Conservation (phyloP, 2,797 vertebrate genomes). For the Enteromius unitaeniatus region DNA sequence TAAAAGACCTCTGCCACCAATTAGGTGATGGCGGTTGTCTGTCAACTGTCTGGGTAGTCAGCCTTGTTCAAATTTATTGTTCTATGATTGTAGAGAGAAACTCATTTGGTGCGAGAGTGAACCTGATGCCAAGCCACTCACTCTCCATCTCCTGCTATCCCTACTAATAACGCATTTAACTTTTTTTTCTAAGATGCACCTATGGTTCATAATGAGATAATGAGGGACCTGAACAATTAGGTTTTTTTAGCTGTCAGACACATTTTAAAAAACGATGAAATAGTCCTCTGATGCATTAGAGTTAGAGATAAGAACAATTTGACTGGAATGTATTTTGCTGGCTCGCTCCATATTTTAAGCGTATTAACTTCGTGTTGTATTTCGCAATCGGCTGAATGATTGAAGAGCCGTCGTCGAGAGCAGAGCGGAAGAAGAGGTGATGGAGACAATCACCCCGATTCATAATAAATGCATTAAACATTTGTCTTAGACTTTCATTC, state of each 20-base stretch:
- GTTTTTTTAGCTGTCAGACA: constrained; percentile 25
- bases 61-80: constrained; percentile 46
- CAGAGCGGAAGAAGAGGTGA: background rate
- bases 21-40: constrained; percentile 46
- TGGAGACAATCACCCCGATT: constrained; percentile 5
- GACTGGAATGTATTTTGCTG: background rate
- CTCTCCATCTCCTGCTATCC: background rate
- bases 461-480: constrained; percentile 32
- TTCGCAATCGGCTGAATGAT: constrained; percentile 13
- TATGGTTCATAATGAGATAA: constrained; percentile 30
- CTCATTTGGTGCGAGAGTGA: constrained; percentile 20
- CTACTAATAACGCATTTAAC: constrained; percentile 43
- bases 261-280: background rate
- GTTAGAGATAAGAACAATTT: constrained; percentile 14
- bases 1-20: constrained; percentile 48
- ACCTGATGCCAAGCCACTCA: background rate
- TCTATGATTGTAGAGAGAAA: constrained; percentile 52
- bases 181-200: constrained; percentile 22
- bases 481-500: constrained; percentile 16
- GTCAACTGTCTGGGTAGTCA: constrained; percentile 51
- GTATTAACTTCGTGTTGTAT: background rate
- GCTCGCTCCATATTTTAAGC: constrained; percentile 3
- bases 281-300: background rate
- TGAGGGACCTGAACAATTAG: constrained; percentile 40
- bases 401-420: background rate